phyloP scores from a whole-genome alignment of 2,113 vertebrate genomes.

The Ascaphus truei region DNA sequence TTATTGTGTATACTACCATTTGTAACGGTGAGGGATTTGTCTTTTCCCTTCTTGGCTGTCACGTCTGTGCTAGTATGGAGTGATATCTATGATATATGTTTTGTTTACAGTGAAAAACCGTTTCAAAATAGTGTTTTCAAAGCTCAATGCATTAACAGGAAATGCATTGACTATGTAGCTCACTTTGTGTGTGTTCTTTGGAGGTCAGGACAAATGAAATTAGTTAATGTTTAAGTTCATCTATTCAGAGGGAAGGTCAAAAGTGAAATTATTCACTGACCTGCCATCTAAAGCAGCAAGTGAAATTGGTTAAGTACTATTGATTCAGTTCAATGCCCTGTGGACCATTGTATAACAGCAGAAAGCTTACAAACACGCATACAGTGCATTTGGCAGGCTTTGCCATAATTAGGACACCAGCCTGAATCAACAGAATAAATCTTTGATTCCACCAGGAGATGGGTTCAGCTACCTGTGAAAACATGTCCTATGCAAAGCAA shows the following conservation, averaged over 20 bases:
- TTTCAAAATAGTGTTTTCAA: background rate
- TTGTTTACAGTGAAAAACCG: background rate
- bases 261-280: slow-evolving; percentile 8
- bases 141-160: background rate
- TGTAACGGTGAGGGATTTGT: background rate
- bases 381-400: background rate
- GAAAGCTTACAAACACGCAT: background rate
- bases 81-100: background rate
- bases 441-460: background rate
- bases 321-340: background rate
- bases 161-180: no score
- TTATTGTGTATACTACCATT: background rate
- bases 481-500: background rate
- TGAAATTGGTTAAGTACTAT: background rate
- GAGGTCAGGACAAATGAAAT: slow-evolving; percentile 15
- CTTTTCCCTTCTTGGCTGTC: background rate
- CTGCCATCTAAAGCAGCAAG: slow-evolving; percentile 1
- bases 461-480: background rate
- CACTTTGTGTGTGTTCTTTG: background rate
- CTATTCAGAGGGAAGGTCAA: slow-evolving; percentile 4
- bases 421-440: background rate
- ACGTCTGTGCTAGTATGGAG: background rate
- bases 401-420: background rate
- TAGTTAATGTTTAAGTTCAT: slow-evolving; percentile 26
- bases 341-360: background rate